phyloP scores from a whole-genome alignment of 2,113 vertebrate genomes.

The Neogobius melanostomus region DNA sequence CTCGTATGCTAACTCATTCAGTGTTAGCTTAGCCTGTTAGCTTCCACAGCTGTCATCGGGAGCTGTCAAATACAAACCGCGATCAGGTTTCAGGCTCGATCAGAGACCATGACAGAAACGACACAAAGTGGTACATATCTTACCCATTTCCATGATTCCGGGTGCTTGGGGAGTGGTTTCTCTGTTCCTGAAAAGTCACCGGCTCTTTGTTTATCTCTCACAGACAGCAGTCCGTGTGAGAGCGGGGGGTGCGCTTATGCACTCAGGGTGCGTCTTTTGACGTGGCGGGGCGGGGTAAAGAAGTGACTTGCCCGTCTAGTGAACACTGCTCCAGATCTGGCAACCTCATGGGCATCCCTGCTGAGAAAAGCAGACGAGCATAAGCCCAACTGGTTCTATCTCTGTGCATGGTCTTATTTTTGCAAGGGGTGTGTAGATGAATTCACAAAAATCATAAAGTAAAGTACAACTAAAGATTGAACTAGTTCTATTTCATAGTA shows the following conservation, averaged over 20 bases:
- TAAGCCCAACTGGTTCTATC: too few species aligned
- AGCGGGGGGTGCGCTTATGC: conserved; percentile 43
- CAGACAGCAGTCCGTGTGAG: conserved; percentile 52
- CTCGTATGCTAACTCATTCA: conserved; percentile 32
- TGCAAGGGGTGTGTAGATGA: too few species aligned
- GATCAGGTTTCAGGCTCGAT: neutral
- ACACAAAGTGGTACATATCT: neutral
- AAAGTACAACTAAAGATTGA: too few species aligned
- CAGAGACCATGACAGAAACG: neutral
- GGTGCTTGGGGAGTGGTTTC: conserved; percentile 23
- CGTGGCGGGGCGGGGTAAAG: conserved; percentile 61
- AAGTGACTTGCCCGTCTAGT: neutral
- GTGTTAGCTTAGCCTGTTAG: conserved; percentile 64
- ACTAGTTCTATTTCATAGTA: too few species aligned
- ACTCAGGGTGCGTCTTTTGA: conserved; percentile 12
- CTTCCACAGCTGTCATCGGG: conserved; percentile 48
- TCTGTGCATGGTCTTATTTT: too few species aligned
- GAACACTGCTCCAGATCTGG: too few species aligned
- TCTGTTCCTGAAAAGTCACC: conserved; percentile 50
- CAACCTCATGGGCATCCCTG: too few species aligned
- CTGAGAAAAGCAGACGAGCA: too few species aligned
- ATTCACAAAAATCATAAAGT: too few species aligned
- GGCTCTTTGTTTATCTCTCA: conserved; percentile 77
- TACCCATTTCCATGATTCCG: conserved; percentile 75
- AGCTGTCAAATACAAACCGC: conserved; percentile 16